phyloP scores from a whole-genome alignment of 2,888 invertebrate genomes.

The Uropetala carovei region DNA sequence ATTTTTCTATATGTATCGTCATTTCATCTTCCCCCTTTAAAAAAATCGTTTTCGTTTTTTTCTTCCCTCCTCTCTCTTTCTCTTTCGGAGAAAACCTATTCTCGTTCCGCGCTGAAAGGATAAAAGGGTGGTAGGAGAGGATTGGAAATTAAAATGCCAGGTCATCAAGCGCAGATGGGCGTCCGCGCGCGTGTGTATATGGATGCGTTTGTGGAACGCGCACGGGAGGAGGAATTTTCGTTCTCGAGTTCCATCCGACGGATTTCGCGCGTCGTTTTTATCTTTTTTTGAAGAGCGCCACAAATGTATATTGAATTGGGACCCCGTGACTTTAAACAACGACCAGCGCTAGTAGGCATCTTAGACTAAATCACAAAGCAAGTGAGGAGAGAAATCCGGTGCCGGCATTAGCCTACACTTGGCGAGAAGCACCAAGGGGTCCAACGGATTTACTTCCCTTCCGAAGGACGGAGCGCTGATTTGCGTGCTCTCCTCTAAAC shows the following conservation, averaged over 20 bases:
- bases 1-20: background rate
- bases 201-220: no score
- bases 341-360: no score
- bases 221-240: background rate
- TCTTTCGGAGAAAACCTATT: background rate
- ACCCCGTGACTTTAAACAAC: no score
- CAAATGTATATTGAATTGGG: no score
- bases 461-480: no score
- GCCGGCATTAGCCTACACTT: no score
- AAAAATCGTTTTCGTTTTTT: background rate
- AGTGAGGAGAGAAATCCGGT: no score
- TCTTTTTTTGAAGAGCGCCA: no score
- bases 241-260: background rate
- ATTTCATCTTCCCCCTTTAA: background rate
- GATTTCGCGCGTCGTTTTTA: background rate
- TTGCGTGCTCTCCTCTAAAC: no score
- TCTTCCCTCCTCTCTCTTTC: background rate
- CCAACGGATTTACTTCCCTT: no score
- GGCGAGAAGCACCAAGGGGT: no score
- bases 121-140: background rate
- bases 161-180: background rate
- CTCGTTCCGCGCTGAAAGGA: background rate
- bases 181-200: background rate
- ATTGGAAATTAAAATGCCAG: slow-evolving; percentile 27
- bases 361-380: no score